Evolutionary conservation across 2,888 invertebrate species (phyloP).

Genomic region (Campoletis raptor): DNA sequence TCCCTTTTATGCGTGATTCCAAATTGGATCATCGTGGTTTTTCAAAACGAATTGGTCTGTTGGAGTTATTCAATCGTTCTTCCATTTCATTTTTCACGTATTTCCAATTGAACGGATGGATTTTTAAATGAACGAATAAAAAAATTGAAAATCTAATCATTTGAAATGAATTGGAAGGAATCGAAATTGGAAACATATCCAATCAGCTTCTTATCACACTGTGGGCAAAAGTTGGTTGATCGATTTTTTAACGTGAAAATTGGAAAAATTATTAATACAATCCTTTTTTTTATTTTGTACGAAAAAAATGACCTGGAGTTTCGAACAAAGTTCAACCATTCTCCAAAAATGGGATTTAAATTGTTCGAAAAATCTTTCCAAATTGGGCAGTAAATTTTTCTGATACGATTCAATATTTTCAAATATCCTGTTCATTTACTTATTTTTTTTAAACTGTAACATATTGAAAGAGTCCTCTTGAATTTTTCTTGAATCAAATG

Average conservation of each 20-base stretch:
- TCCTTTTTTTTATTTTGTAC: not conserved
- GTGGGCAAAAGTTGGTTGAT: not conserved
- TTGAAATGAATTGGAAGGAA: not conserved
- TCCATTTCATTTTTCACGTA: not conserved
- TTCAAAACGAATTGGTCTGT: not conserved
- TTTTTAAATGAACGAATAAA: slow-evolving; percentile 1
- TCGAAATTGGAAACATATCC: not conserved
- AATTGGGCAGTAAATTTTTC: not conserved
- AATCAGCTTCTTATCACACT: not conserved
- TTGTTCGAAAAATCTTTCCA: not conserved
- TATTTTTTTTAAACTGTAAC: not conserved
- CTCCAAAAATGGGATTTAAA: not conserved
- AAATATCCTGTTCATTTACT: too few species aligned
- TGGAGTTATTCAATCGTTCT: not conserved
- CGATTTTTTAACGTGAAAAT: not conserved
- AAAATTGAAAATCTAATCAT: not conserved
- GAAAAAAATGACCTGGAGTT: not conserved
- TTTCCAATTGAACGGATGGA: not conserved
- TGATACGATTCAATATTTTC: too few species aligned
- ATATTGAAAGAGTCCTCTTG: not conserved
- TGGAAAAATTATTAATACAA: not conserved
- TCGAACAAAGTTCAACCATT: not conserved
- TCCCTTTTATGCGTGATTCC: not conserved
- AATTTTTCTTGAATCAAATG: not conserved
- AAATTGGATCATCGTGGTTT: slow-evolving; percentile 18